Evolutionary conservation across 2,797 vertebrate species (phyloP), one percentile per base, ranked within the genome.

Genomic region (Pempheris klunzingeri): DNA sequence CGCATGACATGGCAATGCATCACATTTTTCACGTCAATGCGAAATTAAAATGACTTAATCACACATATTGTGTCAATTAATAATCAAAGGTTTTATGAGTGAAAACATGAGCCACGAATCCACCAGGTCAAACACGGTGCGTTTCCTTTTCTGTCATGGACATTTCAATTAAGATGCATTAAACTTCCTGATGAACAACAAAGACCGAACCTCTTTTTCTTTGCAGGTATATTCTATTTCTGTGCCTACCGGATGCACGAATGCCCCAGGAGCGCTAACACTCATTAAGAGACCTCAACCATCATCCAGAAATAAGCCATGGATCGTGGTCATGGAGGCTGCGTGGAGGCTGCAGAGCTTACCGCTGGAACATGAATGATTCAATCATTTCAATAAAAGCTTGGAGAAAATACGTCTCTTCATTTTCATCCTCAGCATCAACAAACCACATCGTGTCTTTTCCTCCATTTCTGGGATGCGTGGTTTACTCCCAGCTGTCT

Each of bases 221-320:
- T 46, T 74, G 3, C 61, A 95, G 94, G 93, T 82, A 90, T 94
- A 39, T 94, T 95, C 89, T 94, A 93, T 87, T 86, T 94, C 86
- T 95, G 94, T 88, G 94, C 94, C 87, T 95, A 94, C 60, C 83
- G 93, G 85, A 94, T 94, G 94, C 92, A 95, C 22, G 90, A 95
- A 86, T 94, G 92, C 82, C 92, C 92, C 65, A 87, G 93, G 87
- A 90, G 52, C 52, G 30, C 87, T 5, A 89, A 81, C 83, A 77
- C 92, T 62, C 91, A 93, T 69, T 94, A 93, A 86, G 86, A 71
- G 70, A 82, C 43, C 22, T 11, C 13, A 20, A 50, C 14, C 52
- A 60, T 79, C 87, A 85, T 74, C 73, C 71, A 74, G 46, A 39
- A 52, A 46, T 24, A 50, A 78, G 58, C 43, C 17, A 32, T 64